Percentiles rank a stretch among this genome's conserved stretches.
Conservation (phyloP, 2,113 vertebrate species). For the Siniperca knerii region DNA sequence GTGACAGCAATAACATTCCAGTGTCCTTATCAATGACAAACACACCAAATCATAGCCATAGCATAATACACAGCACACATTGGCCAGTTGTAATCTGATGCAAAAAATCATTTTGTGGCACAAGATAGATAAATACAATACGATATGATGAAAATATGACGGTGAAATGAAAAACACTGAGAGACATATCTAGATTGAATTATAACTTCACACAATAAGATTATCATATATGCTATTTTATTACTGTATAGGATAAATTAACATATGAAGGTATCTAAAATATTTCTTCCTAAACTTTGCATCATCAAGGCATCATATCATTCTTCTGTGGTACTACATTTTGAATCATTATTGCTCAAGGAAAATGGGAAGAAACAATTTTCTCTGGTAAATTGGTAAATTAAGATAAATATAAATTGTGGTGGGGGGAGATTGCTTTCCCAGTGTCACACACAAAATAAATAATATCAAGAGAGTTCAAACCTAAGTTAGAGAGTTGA, state of each 20-base stretch:
- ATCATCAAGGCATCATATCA: background rate
- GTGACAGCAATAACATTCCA: conserved; percentile 18
- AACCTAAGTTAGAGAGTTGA: conserved; percentile 20
- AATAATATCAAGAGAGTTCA: conserved; percentile 31
- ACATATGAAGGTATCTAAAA: background rate
- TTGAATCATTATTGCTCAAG: conserved; percentile 31
- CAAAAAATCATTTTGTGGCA: conserved; percentile 10
- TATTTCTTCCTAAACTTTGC: conserved; percentile 1
- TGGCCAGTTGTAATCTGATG: conserved; percentile 20
- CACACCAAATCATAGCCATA: background rate
- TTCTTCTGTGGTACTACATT: background rate
- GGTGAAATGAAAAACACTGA: background rate
- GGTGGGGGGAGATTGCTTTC: conserved; percentile 46
- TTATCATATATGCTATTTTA: background rate
- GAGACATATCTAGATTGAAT: background rate
- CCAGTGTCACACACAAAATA: conserved; percentile 28
- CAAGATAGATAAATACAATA: conserved; percentile 2
- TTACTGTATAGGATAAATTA: background rate
- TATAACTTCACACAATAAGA: background rate
- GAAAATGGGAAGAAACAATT: conserved; percentile 27
- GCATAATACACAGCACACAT: conserved; percentile 18
- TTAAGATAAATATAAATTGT: conserved; percentile 62
- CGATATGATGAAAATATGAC: conserved; percentile 25
- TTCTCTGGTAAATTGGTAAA: conserved; percentile 47
- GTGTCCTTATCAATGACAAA: conserved; percentile 37